Evolutionary conservation across 2,113 vertebrate species (phyloP).

Genomic region (Leucopsar rothschildi): DNA sequence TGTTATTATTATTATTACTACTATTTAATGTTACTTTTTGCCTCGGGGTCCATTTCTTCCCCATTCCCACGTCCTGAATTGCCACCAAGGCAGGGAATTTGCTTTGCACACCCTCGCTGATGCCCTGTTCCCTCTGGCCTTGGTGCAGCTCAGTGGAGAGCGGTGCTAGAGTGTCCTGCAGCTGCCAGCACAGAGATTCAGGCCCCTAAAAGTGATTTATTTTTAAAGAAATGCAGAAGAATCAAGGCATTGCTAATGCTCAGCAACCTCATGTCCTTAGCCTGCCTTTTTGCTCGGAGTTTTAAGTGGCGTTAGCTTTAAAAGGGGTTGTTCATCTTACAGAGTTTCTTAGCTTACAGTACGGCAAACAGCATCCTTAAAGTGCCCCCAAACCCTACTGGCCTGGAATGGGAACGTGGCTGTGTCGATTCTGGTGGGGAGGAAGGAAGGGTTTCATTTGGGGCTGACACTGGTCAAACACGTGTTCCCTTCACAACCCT

Average conservation of each 20-base stretch:
- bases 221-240: not conserved
- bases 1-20: slow-evolving; percentile 23
- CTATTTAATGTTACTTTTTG: slow-evolving; percentile 59
- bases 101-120: slow-evolving; percentile 31
- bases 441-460: not conserved
- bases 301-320: slow-evolving; percentile 38
- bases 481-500: not conserved
- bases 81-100: slow-evolving; percentile 15
- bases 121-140: slow-evolving; percentile 11
- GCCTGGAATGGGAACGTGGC: not conserved
- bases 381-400: not conserved
- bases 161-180: not conserved
- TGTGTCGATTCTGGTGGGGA: not conserved
- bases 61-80: not conserved
- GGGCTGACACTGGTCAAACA: not conserved
- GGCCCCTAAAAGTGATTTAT: not conserved
- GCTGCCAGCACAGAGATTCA: slow-evolving; percentile 29
- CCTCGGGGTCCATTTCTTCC: slow-evolving; percentile 37
- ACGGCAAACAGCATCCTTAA: not conserved
- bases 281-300: slow-evolving; percentile 28
- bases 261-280: slow-evolving; percentile 45
- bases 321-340: slow-evolving; percentile 14
- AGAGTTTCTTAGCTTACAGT: slow-evolving; percentile 1
- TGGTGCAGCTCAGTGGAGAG: not conserved
- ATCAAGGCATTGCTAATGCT: slow-evolving; percentile 31